Evolutionary conservation across 2,888 invertebrate genomes (phyloP), one percentile per base, ranked within the genome.

Genomic region (Steinernema carpocapsae): DNA sequence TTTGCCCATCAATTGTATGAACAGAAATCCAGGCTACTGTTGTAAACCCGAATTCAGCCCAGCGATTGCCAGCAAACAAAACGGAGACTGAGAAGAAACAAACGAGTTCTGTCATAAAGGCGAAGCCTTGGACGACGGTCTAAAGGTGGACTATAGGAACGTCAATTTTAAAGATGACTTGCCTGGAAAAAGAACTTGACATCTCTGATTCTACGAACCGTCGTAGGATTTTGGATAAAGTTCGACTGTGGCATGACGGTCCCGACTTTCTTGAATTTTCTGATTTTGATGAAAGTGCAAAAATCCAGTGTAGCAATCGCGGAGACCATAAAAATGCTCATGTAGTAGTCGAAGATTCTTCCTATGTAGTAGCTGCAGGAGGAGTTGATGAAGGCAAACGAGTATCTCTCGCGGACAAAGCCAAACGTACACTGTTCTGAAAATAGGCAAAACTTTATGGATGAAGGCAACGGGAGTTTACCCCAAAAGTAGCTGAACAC

Each of bases 401-500:
- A 12, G 56, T 56, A 56, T 17, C 26, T 56, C 6, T 56, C 4
- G 6, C 12, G 22, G 24, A 56, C 56, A 56, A 56, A 56, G 56
- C 56, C 56, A 17, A 56, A 56, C 14, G 56, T 56, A 26, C 56
- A 56, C 22, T 56, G 24, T 24, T 56, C 56, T 56, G 26, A 56
- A 56, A 43, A n/a, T 3, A 48, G 48, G 43, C 43, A 43, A 7
- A 10, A 14, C 43, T 14, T 43, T 43, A 43, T 7, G 51, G 51
- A 6, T 19, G 6, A 51, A 6, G 51, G 6, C 51, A 51, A 6
- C n/a, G 51, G n/a, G 6, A 6, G 19, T 26, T 56, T 17, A 75
- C 78, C 70, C 79, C 79, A 80, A 52, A 79, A 79, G 56, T 80
- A 80, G 7, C 79, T 79, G 26, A 75, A 42, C 1, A 79, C 64